Percentiles rank a stretch among this genome's conserved stretches.
Conservation (phyloP, 2,113 vertebrate species). For the Larimichthys crocea region DNA sequence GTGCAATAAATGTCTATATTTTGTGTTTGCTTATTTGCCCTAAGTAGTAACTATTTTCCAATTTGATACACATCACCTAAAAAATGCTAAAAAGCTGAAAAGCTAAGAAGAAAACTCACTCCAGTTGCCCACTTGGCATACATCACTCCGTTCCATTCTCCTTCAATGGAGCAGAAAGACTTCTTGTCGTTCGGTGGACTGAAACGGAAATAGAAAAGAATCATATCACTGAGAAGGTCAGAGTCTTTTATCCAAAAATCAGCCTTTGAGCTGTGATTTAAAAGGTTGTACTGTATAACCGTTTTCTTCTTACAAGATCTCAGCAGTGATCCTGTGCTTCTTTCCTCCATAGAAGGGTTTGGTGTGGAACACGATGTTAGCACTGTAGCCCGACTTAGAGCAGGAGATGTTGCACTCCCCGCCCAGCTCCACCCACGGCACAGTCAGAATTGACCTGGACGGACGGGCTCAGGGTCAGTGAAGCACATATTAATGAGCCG, state of each 20-base stretch:
- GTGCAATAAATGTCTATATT: background rate
- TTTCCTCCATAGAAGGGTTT: slow-evolving; percentile 99
- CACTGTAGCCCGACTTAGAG: slow-evolving; percentile 96
- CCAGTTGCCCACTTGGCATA: slow-evolving; percentile 93
- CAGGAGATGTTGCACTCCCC: slow-evolving; percentile 97
- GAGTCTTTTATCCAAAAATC: background rate
- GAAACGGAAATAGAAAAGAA: slow-evolving; percentile 41
- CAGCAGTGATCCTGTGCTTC: slow-evolving; percentile 98
- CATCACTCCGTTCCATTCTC: slow-evolving; percentile 99
- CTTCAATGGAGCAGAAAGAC: slow-evolving; percentile 95
- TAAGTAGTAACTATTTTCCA: background rate
- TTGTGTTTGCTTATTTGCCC: background rate
- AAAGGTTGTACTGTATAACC: background rate
- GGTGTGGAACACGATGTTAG: slow-evolving; percentile 96
- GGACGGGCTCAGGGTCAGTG: slow-evolving; percentile 26
- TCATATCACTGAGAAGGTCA: background rate
- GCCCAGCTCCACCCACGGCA: slow-evolving; percentile 99
- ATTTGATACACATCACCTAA: background rate
- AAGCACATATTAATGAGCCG: background rate
- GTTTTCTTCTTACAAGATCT: slow-evolving; percentile 93
- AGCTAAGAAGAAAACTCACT: slow-evolving; percentile 82
- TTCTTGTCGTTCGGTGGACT: slow-evolving; percentile 98
- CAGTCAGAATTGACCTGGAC: slow-evolving; percentile 96
- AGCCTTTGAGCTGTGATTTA: no score
- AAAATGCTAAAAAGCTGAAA: background rate